Evolutionary conservation across 2,113 vertebrate species (phyloP), one percentile per base, ranked within the genome.

Genomic region (Otolemur garnettii): DNA sequence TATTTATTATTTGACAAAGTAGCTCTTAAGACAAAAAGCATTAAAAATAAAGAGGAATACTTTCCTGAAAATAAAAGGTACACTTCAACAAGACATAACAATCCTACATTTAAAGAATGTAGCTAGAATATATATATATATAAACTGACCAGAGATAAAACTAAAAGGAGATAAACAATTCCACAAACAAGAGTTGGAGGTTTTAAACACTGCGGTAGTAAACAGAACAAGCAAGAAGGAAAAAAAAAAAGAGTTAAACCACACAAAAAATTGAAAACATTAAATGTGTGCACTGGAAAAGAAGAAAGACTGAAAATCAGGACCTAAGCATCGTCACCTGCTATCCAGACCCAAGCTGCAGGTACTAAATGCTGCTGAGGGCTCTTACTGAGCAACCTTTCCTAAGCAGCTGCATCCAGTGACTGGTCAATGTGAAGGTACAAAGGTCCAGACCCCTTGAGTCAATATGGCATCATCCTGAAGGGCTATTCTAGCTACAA

Each of bases 51-150:
- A 85, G 35, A 30, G 26, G 4, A 92, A 50, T 33, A 86, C n/a
- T 38, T 38, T 85, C 38, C 60, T 88, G 68, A 85, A 95, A 89
- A 75, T 68, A 59, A 95, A 89, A 85, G 57, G 45, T 17, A 68
- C 55, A 60, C 5, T 45, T 86, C 38, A 80, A 35, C 62, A 75
- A 71, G 30, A 78, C 33, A 38, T 2, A 38, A 68, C n/a, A 89
- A 86, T 22, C 24, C 38, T n/a, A 18, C 2, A 71, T 55, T 35
- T 55, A 53, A 91, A 60, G 50, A 84, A 83, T 6, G 66, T 0
- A 79, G 8, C 64, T 72, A 45, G 8, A 89, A 45, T 28, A 68
- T 5, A 71, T 22, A 64, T 38, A 72, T 66, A 26, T 9, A 84
- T 71, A 93, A 93, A 66, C 7, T 17, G 8, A 38, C 38, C 38